Evolutionary conservation across 1,140 invertebrate genomes (phyloP).

Genomic region (Heliconius nattereri): DNA sequence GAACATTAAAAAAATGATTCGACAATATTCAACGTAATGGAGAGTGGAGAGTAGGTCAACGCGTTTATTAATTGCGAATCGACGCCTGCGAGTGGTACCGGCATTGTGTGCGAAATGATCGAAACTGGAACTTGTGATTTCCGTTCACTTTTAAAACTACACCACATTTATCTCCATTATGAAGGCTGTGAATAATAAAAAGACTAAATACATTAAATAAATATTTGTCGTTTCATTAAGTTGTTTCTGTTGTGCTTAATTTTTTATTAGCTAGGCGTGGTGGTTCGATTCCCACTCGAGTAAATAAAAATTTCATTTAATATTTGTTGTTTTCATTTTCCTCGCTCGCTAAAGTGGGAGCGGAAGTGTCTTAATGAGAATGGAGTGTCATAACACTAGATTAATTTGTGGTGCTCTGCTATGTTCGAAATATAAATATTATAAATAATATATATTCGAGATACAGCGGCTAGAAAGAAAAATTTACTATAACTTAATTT

Average conservation of each 20-base stretch:
- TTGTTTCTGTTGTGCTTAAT: neutral
- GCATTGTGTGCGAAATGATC: conserved; percentile 69
- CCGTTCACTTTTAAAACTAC: conserved; percentile 66
- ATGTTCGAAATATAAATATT: no score
- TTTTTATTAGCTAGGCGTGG: neutral
- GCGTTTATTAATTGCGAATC: conserved; percentile 73
- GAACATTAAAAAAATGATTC: conserved; percentile 61
- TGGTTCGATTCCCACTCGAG: no score
- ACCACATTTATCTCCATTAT: conserved; percentile 27
- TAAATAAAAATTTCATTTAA: no score
- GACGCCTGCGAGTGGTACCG: conserved; percentile 60
- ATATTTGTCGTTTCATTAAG: neutral
- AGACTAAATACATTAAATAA: neutral
- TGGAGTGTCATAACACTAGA: no score
- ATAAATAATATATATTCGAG: no score
- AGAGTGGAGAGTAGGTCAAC: conserved; percentile 70
- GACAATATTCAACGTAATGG: conserved; percentile 52
- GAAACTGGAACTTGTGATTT: conserved; percentile 64
- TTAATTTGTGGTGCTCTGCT: no score
- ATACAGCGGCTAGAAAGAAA: no score
- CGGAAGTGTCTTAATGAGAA: no score
- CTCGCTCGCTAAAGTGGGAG: no score
- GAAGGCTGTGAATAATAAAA: conserved; percentile 27
- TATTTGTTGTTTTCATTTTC: no score
- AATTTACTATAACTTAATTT: no score